Percentiles rank a stretch among this genome's conserved stretches.
phyloP scores from a whole-genome alignment of 2,113 vertebrate species.

The Gallinago jamesoni region DNA sequence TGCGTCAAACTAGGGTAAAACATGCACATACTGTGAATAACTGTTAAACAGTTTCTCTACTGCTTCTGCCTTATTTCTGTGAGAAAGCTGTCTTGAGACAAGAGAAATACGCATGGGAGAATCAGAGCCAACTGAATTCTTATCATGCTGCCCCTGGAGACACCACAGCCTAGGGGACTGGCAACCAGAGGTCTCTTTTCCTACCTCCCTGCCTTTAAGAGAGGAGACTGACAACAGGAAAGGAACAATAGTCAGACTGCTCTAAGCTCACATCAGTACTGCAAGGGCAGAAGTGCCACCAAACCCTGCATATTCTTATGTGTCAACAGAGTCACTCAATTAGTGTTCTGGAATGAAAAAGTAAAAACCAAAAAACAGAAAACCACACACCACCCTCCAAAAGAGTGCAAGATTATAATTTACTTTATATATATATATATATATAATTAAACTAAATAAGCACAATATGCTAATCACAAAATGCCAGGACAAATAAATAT shows the following conservation, averaged over 20 bases:
- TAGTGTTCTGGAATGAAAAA: neutral
- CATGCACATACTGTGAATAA: neutral
- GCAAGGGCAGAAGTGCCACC: neutral
- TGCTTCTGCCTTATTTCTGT: neutral
- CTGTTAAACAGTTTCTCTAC: neutral
- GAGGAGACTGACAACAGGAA: neutral
- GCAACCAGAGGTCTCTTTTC: neutral
- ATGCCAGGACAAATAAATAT: neutral
- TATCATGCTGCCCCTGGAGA: neutral
- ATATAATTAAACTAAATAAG: neutral
- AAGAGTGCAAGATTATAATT: neutral
- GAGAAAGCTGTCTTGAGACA: neutral
- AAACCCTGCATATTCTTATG: neutral
- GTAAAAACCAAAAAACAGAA: neutral
- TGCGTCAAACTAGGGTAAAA: neutral
- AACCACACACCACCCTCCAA: rapidly evolving
- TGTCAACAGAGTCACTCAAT: neutral
- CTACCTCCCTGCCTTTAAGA: neutral
- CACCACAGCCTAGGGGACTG: neutral
- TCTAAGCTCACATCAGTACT: neutral
- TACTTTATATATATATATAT: neutral
- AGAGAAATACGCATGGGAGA: neutral
- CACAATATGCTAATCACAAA: neutral
- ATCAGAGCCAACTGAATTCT: slow-evolving; percentile 8
- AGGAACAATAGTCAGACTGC: neutral